phyloP scores from a whole-genome alignment of 2,797 vertebrate genomes.

The Hoplostethus mediterraneus region DNA sequence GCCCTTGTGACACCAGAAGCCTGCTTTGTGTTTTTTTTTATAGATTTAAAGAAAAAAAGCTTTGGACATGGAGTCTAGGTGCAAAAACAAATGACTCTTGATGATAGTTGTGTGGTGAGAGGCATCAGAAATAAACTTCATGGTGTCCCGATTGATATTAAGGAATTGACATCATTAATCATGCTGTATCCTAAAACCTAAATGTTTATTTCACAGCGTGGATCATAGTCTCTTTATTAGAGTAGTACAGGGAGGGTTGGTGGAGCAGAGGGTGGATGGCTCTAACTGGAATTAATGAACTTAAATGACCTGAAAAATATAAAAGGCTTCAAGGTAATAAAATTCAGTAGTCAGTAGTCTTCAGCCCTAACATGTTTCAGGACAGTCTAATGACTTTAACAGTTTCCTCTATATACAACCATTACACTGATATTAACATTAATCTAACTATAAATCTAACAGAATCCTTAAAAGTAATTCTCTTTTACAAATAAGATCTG shows the following conservation, averaged over 20 bases:
- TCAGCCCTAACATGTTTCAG: slow-evolving; percentile 4
- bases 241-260: slow-evolving; percentile 19
- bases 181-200: neutral
- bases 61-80: too few relatives aligned
- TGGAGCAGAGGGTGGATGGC: neutral
- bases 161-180: neutral
- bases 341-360: neutral
- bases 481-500: neutral
- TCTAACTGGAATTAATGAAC: slow-evolving; percentile 24
- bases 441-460: neutral
- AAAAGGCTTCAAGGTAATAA: neutral
- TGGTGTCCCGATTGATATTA: neutral
- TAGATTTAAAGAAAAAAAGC: slow-evolving; percentile 5
- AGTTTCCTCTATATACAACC: neutral
- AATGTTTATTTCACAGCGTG: too few relatives aligned
- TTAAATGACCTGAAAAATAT: slow-evolving; percentile 22
- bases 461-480: neutral
- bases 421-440: too few relatives aligned
- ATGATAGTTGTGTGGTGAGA: too few relatives aligned
- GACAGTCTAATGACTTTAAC: slow-evolving; percentile 14
- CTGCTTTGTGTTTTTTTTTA: neutral
- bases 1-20: slow-evolving; percentile 31
- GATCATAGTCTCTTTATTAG: slow-evolving; percentile 2
- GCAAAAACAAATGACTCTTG: too few relatives aligned
- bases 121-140: neutral